Evolutionary conservation across 2,888 invertebrate species (phyloP), one percentile per base, ranked within the genome.

Genomic region (Oegoconia quadripuncta): DNA sequence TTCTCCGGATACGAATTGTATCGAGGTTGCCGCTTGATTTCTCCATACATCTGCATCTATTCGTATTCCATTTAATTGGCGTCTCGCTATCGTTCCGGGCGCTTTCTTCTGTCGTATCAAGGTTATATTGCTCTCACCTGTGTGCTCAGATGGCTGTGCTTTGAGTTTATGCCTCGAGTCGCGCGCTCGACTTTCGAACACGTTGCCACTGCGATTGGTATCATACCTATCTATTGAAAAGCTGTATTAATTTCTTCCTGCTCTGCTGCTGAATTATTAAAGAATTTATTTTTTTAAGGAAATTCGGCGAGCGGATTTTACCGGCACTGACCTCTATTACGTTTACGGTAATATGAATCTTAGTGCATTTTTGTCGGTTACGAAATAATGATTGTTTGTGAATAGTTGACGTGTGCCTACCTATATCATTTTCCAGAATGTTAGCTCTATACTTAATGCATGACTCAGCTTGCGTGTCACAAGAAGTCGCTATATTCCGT

Each of bases 21-120:
- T 54, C 40, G 46, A 59, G 53, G 52, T 54, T 55, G 49, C 34
- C 44, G 43, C 35, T 46, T 50, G 64, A 63, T 70, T 71, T 71
- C 74, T 64, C 71, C 62, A n/a, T n/a, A n/a, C n/a, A n/a, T 70
- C 56, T 57, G 50, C 59, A 58, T 56, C 64, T 58, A 64, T 63
- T 63, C 59, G 65, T 68, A 70, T 67, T 68, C 59, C 59, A 64
- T 67, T 59, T 68, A 74, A 79, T 74, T 73, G 72, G 63, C 60
- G 63, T 64, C 63, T 67, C 55, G 50, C 37, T 63, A 68, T 70
- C 62, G 67, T 71, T 64, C 63, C 69, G 67, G 59, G 39, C 76
- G 80, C 84, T 84, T 84, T 84, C 84, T 75, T 83, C 69, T 59
- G 47, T 55, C 59, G 60, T 72, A 75, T 75, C 75, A 78, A 79